Conservation (phyloP, 2,888 invertebrate genomes). For the Melieria crassipennis region DNA sequence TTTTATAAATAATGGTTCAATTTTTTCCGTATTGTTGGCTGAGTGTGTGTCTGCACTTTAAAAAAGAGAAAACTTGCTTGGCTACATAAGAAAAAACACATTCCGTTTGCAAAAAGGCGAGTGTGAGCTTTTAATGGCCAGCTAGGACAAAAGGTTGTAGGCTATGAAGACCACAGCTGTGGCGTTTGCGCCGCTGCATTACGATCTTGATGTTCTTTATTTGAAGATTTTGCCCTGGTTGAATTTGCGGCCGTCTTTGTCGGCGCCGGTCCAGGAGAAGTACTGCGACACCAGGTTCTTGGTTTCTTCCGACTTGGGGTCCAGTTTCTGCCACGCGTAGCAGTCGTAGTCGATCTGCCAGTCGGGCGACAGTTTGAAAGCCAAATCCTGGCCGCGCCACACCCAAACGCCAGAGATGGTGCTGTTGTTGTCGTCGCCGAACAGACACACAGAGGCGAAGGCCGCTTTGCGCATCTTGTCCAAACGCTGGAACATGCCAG, state of each 20-base stretch:
- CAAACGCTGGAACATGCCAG: slow-evolving; percentile 97
- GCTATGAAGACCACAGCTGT: not conserved
- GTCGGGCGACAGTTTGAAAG: slow-evolving; percentile 88
- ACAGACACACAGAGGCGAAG: slow-evolving; percentile 93
- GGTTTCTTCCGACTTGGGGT: slow-evolving; percentile 80
- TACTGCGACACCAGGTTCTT: slow-evolving; percentile 89
- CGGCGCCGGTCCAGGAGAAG: slow-evolving; percentile 88
- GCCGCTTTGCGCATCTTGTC: slow-evolving; percentile 98
- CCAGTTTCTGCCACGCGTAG: slow-evolving; percentile 94
- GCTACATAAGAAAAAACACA: no score
- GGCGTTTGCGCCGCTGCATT: not conserved
- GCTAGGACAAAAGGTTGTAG: no score
- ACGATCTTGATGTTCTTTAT: slow-evolving; percentile 67
- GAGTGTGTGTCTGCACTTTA: not conserved
- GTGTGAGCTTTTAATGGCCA: no score
- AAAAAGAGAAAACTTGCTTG: not conserved
- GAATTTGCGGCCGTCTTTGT: slow-evolving; percentile 89
- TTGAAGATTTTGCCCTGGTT: slow-evolving; percentile 99
- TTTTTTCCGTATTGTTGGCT: not conserved
- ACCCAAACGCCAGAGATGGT: slow-evolving; percentile 97
- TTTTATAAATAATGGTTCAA: slow-evolving; percentile 21
- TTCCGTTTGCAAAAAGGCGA: no score
- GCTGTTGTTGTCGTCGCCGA: slow-evolving; percentile 91
- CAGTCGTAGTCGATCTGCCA: slow-evolving; percentile 98
- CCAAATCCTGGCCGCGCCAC: slow-evolving; percentile 96